Evolutionary conservation across 2,888 invertebrate genomes (phyloP).

Genomic region (Volucella zonaria): DNA sequence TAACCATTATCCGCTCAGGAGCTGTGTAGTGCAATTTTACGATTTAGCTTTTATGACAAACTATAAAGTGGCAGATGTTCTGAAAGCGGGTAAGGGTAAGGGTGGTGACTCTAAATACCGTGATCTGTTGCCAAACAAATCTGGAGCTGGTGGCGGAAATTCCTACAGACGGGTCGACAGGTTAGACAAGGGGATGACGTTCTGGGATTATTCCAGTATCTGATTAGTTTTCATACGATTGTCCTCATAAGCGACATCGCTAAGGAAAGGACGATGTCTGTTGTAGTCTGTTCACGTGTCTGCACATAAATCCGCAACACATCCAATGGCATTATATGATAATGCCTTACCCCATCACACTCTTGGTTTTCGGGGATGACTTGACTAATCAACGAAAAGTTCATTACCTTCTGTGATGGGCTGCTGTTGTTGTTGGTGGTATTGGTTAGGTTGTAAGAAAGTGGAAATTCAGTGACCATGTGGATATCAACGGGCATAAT

Average conservation of each 20-base stretch:
- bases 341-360: conserved; percentile 57
- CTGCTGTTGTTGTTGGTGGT: conserved; percentile 36
- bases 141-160: conserved; percentile 20
- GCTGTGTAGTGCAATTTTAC: conserved; percentile 70
- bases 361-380: conserved; percentile 9
- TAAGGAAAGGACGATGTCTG: conserved; percentile 43
- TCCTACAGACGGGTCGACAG: conserved; percentile 59
- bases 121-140: conserved; percentile 65
- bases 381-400: conserved; percentile 70
- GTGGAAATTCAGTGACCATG: conserved; percentile 55
- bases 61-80: conserved; percentile 71
- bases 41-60: conserved; percentile 72
- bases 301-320: conserved; percentile 65
- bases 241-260: conserved; percentile 58
- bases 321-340: conserved; percentile 68
- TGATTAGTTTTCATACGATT: conserved; percentile 72
- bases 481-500: conserved; percentile 47
- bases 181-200: conserved; percentile 68
- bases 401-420: conserved; percentile 60
- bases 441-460: conserved; percentile 45
- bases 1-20: neutral
- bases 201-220: conserved; percentile 71
- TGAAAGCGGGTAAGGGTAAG: neutral
- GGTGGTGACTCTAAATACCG: conserved; percentile 44
- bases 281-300: conserved; percentile 70